Conservation (phyloP, 2,888 invertebrate genomes). For the Acleris holmiana region DNA sequence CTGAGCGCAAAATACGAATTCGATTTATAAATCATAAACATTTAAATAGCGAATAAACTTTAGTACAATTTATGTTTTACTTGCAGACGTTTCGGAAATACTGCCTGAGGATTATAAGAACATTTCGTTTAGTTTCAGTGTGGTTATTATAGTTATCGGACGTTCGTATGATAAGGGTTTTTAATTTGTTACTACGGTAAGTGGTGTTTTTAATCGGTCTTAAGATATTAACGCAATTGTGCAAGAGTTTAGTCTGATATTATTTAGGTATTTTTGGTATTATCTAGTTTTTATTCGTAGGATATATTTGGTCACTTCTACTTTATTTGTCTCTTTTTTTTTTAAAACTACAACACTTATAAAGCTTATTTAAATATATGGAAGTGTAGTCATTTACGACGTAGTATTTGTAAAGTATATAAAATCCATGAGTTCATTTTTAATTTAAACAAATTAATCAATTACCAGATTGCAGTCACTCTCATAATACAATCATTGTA, state of each 20-base stretch:
- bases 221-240: constrained; percentile 15
- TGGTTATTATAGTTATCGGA: constrained; percentile 27
- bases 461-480: too few species aligned
- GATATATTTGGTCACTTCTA: too few species aligned
- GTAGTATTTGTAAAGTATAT: too few species aligned
- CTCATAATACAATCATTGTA: too few species aligned
- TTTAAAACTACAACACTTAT: too few species aligned
- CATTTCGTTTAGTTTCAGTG: constrained; percentile 37
- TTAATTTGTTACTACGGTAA: constrained; percentile 67
- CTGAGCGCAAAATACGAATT: constrained; percentile 38
- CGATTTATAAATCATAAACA: constrained; percentile 17
- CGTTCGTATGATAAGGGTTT: constrained; percentile 55
- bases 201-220: constrained; percentile 51
- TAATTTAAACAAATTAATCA: too few species aligned
- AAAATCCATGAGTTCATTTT: too few species aligned
- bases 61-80: constrained; percentile 7
- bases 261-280: not conserved
- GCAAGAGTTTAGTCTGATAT: not conserved
- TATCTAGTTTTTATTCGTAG: too few species aligned
- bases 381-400: too few species aligned
- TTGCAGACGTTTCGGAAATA: constrained; percentile 10
- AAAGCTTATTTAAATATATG: too few species aligned
- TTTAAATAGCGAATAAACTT: not conserved
- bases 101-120: constrained; percentile 8
- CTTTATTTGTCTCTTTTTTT: too few species aligned